Percentiles rank a stretch among this genome's conserved stretches.
These are phyloP conservation scores for Hydropotes inermis DNA, from an alignment of 2,113 vertebrate genomes.

Conservation along the genomic window DNA sequence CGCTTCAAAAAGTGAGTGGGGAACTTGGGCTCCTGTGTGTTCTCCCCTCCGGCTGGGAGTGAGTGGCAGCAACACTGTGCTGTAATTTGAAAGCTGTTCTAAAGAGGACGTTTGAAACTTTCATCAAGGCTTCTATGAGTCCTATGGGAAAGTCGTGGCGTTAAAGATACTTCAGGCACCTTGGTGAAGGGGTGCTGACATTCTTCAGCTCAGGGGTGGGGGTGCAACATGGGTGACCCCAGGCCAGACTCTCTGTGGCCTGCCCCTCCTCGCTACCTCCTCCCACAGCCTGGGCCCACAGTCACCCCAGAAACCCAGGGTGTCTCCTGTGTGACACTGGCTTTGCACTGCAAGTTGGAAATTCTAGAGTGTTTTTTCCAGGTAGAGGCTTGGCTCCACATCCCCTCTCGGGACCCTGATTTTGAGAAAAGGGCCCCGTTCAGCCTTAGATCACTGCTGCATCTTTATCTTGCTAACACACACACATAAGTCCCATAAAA, in stretches of 20 bases:
- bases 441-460: rapidly evolving
- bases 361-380: neutral
- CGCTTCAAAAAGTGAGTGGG: rapidly evolving
- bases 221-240: rapidly evolving
- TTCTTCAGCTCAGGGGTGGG: rapidly evolving
- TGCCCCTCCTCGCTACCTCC: rapidly evolving
- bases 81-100: rapidly evolving
- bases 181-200: neutral
- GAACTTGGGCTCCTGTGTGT: rapidly evolving
- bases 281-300: rapidly evolving
- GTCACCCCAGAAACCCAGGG: too few species aligned
- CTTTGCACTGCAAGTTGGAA: neutral
- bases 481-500: rapidly evolving
- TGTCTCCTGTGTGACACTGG: neutral
- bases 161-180: rapidly evolving
- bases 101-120: neutral
- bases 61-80: rapidly evolving
- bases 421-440: neutral
- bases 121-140: rapidly evolving
- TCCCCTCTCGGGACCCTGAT: rapidly evolving
- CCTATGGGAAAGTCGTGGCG: rapidly evolving
- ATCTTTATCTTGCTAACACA: neutral
- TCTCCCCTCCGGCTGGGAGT: rapidly evolving
- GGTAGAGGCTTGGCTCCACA: neutral
- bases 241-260: neutral